These are phyloP conservation scores for Heterodera carotae DNA, from an alignment of 1,140 invertebrate genomes.

Conservation along the genomic window DNA sequence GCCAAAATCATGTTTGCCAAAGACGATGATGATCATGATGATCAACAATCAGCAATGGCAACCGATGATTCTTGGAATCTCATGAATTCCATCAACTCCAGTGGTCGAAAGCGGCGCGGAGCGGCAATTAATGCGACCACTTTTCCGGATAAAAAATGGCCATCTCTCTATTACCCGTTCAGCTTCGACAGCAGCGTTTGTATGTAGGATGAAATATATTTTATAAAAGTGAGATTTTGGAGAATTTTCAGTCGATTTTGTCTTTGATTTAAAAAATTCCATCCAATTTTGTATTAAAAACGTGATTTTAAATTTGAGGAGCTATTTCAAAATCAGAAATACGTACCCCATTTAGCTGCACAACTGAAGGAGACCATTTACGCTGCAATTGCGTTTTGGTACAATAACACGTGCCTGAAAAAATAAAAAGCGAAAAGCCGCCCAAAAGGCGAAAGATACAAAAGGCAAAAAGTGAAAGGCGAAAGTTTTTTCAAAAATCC, in stretches of 20 bases:
- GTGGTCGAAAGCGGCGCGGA: background rate
- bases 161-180: background rate
- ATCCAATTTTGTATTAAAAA: too few relatives aligned
- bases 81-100: background rate
- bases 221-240: too few relatives aligned
- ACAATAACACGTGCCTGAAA: constrained; percentile 41
- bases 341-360: background rate
- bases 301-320: background rate
- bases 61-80: too few relatives aligned
- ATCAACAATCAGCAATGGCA: background rate
- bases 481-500: too few relatives aligned
- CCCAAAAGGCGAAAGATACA: constrained; percentile 1
- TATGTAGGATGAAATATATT: background rate
- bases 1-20: background rate
- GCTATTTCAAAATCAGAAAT: background rate
- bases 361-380: background rate
- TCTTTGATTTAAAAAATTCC: too few relatives aligned
- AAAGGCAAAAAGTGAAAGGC: too few relatives aligned
- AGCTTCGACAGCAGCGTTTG: constrained; percentile 13
- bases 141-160: background rate
- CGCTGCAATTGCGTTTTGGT: constrained; percentile 13
- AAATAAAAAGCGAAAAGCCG: constrained; percentile 46
- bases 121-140: background rate
- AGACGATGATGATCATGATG: background rate
- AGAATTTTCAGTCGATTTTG: too few relatives aligned